phyloP scores from a whole-genome alignment of 2,113 vertebrate genomes.

The Mellivora capensis region DNA sequence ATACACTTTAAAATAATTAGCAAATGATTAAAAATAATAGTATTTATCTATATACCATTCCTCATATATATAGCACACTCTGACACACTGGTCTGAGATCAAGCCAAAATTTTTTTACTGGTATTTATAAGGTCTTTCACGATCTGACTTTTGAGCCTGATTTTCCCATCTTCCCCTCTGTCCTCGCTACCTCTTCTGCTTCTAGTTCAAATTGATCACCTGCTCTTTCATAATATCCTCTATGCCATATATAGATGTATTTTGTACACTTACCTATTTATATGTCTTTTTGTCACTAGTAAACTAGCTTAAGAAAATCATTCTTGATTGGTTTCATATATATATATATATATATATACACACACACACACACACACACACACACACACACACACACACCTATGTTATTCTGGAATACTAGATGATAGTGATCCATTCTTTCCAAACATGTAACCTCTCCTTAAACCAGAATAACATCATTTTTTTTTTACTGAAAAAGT shows the following conservation, averaged over 20 bases:
- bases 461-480: constrained; percentile 68
- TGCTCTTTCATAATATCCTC: neutral
- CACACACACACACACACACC: too few species aligned
- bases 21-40: neutral
- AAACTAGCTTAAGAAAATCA: constrained; percentile 48
- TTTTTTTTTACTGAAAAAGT: constrained; percentile 36
- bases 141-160: neutral
- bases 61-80: neutral
- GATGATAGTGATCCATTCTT: constrained; percentile 59
- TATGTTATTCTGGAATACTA: constrained; percentile 24
- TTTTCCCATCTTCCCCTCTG: neutral
- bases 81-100: neutral
- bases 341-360: neutral
- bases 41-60: neutral
- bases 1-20: neutral
- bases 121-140: neutral
- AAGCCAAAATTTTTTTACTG: neutral
- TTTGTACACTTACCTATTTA: neutral
- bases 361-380: too few species aligned
- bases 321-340: constrained; percentile 31
- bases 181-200: neutral
- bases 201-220: neutral
- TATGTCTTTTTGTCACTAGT: neutral
- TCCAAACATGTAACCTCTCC: constrained; percentile 58
- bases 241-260: neutral